These are phyloP conservation scores for Panzeria rudis DNA, from an alignment of 2,888 invertebrate species.

Conservation along the genomic window DNA sequence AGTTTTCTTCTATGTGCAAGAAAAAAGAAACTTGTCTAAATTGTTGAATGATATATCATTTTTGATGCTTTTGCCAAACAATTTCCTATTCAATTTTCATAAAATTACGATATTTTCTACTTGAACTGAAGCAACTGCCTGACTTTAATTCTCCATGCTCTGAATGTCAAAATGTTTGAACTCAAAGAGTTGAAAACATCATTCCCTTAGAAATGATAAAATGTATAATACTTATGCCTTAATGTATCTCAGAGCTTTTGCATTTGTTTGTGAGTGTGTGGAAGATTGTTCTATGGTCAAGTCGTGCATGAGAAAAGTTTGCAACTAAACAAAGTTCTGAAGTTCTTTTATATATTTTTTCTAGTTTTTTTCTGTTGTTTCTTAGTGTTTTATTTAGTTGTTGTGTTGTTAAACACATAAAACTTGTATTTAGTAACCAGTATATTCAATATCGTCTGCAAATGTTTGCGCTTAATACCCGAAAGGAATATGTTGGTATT, in stretches of 20 bases:
- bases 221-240: neutral
- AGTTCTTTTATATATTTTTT: conserved; percentile 28
- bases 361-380: conserved; percentile 10
- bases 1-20: neutral
- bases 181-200: conserved; percentile 61
- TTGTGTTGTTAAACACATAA: conserved; percentile 46
- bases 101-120: conserved; percentile 70
- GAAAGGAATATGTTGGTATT: neutral
- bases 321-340: conserved; percentile 57
- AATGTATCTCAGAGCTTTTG: neutral
- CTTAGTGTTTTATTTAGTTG: conserved; percentile 36
- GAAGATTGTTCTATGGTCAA: conserved; percentile 55
- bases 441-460: conserved; percentile 37
- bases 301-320: conserved; percentile 68
- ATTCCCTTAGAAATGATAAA: conserved; percentile 41
- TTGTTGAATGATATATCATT: conserved; percentile 63
- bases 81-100: conserved; percentile 63
- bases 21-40: conserved; percentile 10
- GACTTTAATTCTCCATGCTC: conserved; percentile 54
- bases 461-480: conserved; percentile 39
- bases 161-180: conserved; percentile 65
- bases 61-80: conserved; percentile 56
- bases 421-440: conserved; percentile 30
- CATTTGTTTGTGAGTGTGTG: neutral
- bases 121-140: conserved; percentile 57